A percentile compares a stretch with the other conserved stretches of the same genome.
Evolutionary conservation across 37 sponge, comb jelly and placozoan species (phyloP).

Genomic region (Cliona cf. orientalis): DNA sequence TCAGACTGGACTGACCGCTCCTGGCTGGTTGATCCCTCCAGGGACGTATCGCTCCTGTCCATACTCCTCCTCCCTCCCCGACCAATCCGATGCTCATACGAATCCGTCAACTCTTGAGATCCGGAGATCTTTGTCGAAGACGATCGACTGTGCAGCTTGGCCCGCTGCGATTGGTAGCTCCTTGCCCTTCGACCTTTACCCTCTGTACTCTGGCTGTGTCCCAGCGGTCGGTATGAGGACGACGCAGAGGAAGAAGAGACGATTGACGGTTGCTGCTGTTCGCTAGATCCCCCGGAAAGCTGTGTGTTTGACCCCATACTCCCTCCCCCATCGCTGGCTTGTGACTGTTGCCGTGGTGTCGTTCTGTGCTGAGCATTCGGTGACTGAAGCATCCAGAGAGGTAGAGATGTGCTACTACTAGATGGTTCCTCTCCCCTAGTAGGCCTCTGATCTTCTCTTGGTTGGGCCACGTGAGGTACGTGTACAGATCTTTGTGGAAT

Average conservation of each 20-base stretch:
- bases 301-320: background rate
- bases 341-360: background rate
- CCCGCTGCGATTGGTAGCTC: constrained; percentile 23
- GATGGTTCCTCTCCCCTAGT: too few species aligned
- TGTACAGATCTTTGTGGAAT: too few species aligned
- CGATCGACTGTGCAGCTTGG: constrained; percentile 4
- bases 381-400: background rate
- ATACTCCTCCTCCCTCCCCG: too few species aligned
- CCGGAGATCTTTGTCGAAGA: constrained; percentile 5
- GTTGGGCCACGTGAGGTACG: too few species aligned
- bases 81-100: too few species aligned
- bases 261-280: background rate
- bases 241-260: background rate
- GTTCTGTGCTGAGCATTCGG: background rate
- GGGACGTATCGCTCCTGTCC: too few species aligned
- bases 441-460: too few species aligned
- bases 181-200: background rate
- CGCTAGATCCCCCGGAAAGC: constrained; percentile 7
- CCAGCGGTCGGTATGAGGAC: background rate
- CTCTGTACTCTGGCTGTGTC: background rate
- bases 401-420: background rate
- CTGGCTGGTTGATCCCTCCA: too few species aligned
- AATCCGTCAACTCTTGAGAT: too few species aligned
- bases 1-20: too few species aligned
- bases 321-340: background rate